These are phyloP conservation scores for Sebastes cheni DNA, from an alignment of 2,797 vertebrate species.

Conservation along the genomic window DNA sequence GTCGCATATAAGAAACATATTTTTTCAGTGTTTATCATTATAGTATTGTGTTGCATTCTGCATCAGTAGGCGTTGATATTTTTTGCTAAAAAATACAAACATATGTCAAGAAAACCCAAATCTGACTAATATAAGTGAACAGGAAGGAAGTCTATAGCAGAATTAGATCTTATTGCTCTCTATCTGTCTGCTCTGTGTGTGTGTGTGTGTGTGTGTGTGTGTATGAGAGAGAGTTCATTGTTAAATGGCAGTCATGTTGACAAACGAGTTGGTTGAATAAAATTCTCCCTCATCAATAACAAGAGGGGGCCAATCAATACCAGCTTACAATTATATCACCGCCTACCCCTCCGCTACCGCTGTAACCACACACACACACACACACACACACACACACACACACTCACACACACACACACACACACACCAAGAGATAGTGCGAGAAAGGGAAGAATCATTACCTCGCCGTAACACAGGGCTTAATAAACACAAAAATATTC, in stretches of 20 bases:
- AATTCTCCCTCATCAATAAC: constrained; percentile 87
- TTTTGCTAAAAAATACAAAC: not conserved
- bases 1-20: not conserved
- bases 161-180: constrained; percentile 39
- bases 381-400: not conserved
- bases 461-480: constrained; percentile 15
- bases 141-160: not conserved
- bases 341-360: constrained; percentile 45
- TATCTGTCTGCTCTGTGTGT: constrained; percentile 28
- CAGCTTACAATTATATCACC: constrained; percentile 85
- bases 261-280: constrained; percentile 87
- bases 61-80: not conserved
- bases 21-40: not conserved
- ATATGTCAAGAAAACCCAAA: not conserved
- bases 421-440: constrained; percentile 5
- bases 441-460: constrained; percentile 46
- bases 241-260: constrained; percentile 86
- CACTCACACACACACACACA: constrained; percentile 39
- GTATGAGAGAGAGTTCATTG: constrained; percentile 76
- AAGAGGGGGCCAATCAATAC: constrained; percentile 82
- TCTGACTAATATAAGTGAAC: not conserved
- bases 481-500: constrained; percentile 57
- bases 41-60: not conserved
- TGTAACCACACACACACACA: constrained; percentile 34
- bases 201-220: not conserved